Percentiles rank a stretch among this genome's conserved stretches.
phyloP scores from a whole-genome alignment of 2,113 vertebrate species.

The Pica pica region DNA sequence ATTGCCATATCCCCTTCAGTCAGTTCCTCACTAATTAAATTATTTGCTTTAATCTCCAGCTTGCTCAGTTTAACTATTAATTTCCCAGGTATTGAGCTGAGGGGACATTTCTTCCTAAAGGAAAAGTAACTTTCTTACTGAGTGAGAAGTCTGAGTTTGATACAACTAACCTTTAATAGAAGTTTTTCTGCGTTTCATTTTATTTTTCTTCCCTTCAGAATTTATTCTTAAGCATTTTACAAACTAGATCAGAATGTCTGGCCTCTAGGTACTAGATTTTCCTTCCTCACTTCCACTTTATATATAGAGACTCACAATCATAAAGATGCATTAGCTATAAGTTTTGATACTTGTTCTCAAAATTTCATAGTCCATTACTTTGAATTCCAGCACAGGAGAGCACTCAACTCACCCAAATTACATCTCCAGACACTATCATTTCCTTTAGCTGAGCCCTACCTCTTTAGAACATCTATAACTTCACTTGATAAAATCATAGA shows the following conservation, averaged over 20 bases:
- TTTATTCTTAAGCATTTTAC: not conserved
- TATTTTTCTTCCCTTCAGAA: not conserved
- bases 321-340: not conserved
- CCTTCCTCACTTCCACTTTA: not conserved
- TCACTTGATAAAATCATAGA: not conserved
- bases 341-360: not conserved
- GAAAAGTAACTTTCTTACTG: not conserved
- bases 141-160: not conserved
- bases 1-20: not conserved
- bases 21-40: not conserved
- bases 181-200: not conserved
- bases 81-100: not conserved
- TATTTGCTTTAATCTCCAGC: not conserved
- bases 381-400: not conserved
- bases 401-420: not conserved
- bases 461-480: not conserved
- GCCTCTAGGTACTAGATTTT: not conserved
- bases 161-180: not conserved
- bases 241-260: not conserved
- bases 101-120: not conserved
- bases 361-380: not conserved
- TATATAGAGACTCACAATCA: not conserved
- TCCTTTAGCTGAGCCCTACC: not conserved
- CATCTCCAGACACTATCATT: not conserved
- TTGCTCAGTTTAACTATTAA: not conserved